Evolutionary conservation across 2,113 vertebrate species (phyloP).

Genomic region (Ammodytes dubius): DNA sequence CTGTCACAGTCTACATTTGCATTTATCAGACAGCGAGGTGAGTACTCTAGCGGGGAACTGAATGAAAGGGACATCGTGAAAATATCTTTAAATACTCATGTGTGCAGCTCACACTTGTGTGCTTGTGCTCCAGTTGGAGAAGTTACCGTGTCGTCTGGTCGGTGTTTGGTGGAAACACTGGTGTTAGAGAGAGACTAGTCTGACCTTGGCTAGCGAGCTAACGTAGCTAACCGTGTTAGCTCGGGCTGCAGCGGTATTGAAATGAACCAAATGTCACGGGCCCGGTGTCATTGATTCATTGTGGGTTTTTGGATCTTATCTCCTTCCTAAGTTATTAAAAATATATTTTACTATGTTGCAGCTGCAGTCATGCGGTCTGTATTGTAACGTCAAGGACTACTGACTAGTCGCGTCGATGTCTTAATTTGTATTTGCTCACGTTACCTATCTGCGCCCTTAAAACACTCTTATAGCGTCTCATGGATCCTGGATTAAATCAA

Average conservation of each 20-base stretch:
- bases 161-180: background rate
- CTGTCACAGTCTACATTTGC: conserved; percentile 30
- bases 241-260: background rate
- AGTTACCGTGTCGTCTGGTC: rapidly evolving
- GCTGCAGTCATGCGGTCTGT: background rate
- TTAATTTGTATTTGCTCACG: background rate
- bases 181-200: conserved; percentile 16
- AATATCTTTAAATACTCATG: background rate
- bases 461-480: background rate
- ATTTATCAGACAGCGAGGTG: conserved; percentile 61
- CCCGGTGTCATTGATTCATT: background rate
- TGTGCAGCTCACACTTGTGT: rapidly evolving
- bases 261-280: conserved; percentile 36
- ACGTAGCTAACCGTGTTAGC: conserved; percentile 38
- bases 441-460: background rate
- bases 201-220: conserved; percentile 80
- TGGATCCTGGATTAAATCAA: too few species aligned
- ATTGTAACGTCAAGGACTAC: background rate
- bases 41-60: background rate
- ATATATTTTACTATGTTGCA: background rate
- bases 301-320: background rate
- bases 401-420: background rate
- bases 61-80: background rate
- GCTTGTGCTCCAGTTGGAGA: rapidly evolving
- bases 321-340: background rate